These are phyloP conservation scores for Napeogenes sylphis DNA, from an alignment of 2,888 invertebrate species.

Conservation along the genomic window DNA sequence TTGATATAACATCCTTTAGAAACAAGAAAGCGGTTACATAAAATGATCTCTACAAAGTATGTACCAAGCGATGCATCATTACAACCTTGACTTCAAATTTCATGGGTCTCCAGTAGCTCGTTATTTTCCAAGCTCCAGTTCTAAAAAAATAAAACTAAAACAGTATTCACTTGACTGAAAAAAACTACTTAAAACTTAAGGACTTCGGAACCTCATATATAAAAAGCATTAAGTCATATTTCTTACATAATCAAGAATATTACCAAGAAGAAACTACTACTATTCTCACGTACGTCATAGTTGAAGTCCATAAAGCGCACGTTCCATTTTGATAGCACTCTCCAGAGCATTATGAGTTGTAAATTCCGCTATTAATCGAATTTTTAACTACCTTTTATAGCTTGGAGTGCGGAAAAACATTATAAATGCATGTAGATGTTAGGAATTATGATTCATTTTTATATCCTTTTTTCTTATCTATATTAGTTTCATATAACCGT, in stretches of 20 bases:
- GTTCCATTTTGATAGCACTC: slow-evolving; percentile 36
- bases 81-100: too few relatives aligned
- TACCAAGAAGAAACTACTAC: slow-evolving; percentile 1
- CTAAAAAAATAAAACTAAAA: too few relatives aligned
- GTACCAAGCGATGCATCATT: too few relatives aligned
- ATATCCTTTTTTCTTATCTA: background rate
- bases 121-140: too few relatives aligned
- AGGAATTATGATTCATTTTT: background rate
- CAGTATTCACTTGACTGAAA: too few relatives aligned
- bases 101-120: too few relatives aligned
- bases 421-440: slow-evolving; percentile 11
- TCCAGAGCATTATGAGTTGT: slow-evolving; percentile 27
- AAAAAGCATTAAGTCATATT: background rate
- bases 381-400: slow-evolving; percentile 31
- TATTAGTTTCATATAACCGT: background rate
- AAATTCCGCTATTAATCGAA: slow-evolving; percentile 34
- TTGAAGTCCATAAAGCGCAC: slow-evolving; percentile 31
- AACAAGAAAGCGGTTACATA: too few relatives aligned
- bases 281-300: slow-evolving; percentile 15
- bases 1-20: too few relatives aligned
- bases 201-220: too few relatives aligned
- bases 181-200: too few relatives aligned
- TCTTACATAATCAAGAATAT: slow-evolving; percentile 1
- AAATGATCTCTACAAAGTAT: too few relatives aligned
- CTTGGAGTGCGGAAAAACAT: slow-evolving; percentile 16